Evolutionary conservation across 2,113 vertebrate genomes (phyloP), one percentile per base, ranked within the genome.

Genomic region (Thunnus maccoyii): DNA sequence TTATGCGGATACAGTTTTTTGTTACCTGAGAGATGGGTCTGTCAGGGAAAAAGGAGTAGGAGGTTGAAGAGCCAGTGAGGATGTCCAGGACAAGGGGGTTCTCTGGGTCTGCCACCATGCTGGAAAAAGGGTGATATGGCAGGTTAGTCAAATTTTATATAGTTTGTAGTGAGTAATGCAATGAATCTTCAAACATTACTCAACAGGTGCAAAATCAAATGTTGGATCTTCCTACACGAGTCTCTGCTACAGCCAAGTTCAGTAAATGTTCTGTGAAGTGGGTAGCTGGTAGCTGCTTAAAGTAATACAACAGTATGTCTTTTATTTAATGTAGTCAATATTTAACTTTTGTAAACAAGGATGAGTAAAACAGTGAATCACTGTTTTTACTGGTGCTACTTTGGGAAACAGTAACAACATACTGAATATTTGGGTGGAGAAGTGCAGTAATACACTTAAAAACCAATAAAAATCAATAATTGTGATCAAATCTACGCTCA

Each of bases 51-150:
- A 96, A 99, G 66, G 98, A 99, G 84, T 99, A 99, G 0, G 97
- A 95, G 1, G 97, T 98, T 0, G 98, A 99, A 8, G 98, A 98
- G 55, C 98, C 98, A 0, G 98, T 99, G n/a, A 99, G 95, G 85
- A 99, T 99, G 84, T 99, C 98, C 92, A 99, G 88, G 12, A 99
- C 98, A 44, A 99, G 93, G 0, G 98, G 97, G 73, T 99, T 99
- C 62, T 99, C 98, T 0, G 98, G 98, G 84, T 99, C 98, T 8
- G 98, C 98, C 87, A 99, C 98, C 98, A 99, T 99, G 78, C 98
- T 96, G 89, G 63, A 18, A 61, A 32, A 86, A 57, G 13, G 47
- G 0, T 2, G 4, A 0, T 0, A 25, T 12, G 51, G 60, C 3
- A 48, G n/a, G 17, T 48, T 32, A 71, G 27, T 55, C 7, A 17